A percentile compares a stretch with the other conserved stretches of the same genome.
Evolutionary conservation across 2,797 vertebrate species (phyloP).

Genomic region (Enteromius mattozi): DNA sequence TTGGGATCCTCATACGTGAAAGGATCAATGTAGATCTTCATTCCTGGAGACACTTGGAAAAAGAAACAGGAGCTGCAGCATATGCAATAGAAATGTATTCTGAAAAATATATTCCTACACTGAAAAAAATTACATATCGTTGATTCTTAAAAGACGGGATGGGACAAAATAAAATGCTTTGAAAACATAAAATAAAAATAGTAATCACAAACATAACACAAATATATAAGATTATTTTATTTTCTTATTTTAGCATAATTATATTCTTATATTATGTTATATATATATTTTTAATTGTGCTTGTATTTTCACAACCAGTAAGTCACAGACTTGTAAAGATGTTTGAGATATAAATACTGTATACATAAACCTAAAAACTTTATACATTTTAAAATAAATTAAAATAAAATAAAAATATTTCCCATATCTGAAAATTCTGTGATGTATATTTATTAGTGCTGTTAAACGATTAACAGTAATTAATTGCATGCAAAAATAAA

Average conservation of each 20-base stretch:
- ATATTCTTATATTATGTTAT: background rate
- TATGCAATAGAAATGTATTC: background rate
- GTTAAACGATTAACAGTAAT: too few species aligned
- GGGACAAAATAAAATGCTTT: background rate
- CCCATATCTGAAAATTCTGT: background rate
- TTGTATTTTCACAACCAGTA: too few species aligned
- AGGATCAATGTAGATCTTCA: slow-evolving; percentile 98
- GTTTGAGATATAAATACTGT: too few species aligned
- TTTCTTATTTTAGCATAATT: background rate
- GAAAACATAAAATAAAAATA: too few species aligned
- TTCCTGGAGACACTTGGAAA: slow-evolving; percentile 91
- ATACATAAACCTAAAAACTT: too few species aligned
- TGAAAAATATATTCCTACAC: background rate
- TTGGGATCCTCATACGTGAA: slow-evolving; percentile 98
- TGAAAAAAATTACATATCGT: background rate
- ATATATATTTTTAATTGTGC: too few species aligned
- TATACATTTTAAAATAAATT: too few species aligned
- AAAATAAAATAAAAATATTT: too few species aligned
- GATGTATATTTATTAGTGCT: background rate
- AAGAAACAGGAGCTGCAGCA: slow-evolving; percentile 56
- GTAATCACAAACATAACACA: background rate
- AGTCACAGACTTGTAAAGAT: too few species aligned
- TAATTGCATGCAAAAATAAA: too few species aligned
- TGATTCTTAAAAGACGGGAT: background rate
- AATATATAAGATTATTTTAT: background rate